A percentile compares a stretch with the other conserved stretches of the same genome.
Evolutionary conservation across 35 echinoderm and acorn worm species (phyloP).

Genomic region (Ptychodera flava): DNA sequence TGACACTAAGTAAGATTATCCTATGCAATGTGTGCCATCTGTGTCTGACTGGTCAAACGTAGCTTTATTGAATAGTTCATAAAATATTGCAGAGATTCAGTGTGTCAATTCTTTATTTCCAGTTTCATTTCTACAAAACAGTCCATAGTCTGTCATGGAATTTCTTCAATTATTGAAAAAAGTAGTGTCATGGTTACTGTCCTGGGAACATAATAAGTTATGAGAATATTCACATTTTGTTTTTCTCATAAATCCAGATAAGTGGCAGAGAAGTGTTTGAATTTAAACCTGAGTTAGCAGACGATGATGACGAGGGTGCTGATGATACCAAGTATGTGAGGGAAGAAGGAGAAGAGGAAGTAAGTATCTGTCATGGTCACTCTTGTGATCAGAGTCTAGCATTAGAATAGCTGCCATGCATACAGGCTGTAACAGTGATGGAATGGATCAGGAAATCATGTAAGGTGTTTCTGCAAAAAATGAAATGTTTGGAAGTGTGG

Average conservation of each 20-base stretch:
- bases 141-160: no score
- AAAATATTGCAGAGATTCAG: no score
- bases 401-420: background rate
- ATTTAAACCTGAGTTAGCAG: constrained; percentile 73
- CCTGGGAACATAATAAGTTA: no score
- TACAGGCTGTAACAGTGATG: background rate
- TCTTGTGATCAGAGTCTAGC: background rate
- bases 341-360: constrained; percentile 31
- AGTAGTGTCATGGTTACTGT: no score
- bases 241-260: constrained; percentile 40
- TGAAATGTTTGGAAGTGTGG: background rate
- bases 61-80: no score
- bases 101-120: no score
- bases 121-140: no score
- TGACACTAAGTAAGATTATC: background rate
- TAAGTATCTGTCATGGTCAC: constrained; percentile 28
- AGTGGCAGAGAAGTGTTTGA: constrained; percentile 92
- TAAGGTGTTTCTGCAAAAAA: background rate
- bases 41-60: no score
- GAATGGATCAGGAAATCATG: background rate
- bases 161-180: no score
- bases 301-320: constrained; percentile 79
- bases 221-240: no score
- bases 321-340: constrained; percentile 41
- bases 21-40: background rate